Base-by-base conservation (phyloP, 2,888 invertebrate species). In the Bombylius major region DNA sequence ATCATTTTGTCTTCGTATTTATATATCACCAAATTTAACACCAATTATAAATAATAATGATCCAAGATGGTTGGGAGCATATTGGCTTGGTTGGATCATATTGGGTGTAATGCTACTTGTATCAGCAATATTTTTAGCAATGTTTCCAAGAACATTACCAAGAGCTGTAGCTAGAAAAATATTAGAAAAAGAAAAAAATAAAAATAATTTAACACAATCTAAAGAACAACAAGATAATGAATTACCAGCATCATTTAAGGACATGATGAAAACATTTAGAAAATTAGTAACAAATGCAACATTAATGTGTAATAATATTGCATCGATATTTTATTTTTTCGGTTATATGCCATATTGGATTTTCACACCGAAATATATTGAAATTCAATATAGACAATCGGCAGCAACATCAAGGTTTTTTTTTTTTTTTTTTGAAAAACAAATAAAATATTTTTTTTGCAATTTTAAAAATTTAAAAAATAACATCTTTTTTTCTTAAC, bases 301-400 rank as follows among this genome's bases (percentile, higher is more conserved):
- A 0, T 78, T 86, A 59, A 81, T 87, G 77, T 82, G 81, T 66
- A 86, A 88, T 66, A 86, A 85, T 58, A 73, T 87, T 3, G 84
- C 87, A 0, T 81, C 84, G 23, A 82, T 87, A 12, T 86, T 86
- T 65, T 87, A 86, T 64, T 78, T 86, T 57, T 76, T 84, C 65
- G 84, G 84, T 1, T 83, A 82, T 66, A 82, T 82, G 75, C 87
- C 87, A 0, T 86, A 85, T 65, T 86, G 86, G 81, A 86, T 87
- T 50, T 89, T 87, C 66, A 79, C 88, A 69, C 87, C 89, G 0
- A 89, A 89, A 69, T 88, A 88, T 66, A 86, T 90, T 59, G 89
- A 90, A 71, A 86, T 85, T 1, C 87, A 88, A 70, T 90, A 87
- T 70, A 78, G 82, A 56, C 83, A 86, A 63, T 84, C 87, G 7